Conservation (phyloP, 1,140 invertebrate genomes). For the Panonychus citri region DNA sequence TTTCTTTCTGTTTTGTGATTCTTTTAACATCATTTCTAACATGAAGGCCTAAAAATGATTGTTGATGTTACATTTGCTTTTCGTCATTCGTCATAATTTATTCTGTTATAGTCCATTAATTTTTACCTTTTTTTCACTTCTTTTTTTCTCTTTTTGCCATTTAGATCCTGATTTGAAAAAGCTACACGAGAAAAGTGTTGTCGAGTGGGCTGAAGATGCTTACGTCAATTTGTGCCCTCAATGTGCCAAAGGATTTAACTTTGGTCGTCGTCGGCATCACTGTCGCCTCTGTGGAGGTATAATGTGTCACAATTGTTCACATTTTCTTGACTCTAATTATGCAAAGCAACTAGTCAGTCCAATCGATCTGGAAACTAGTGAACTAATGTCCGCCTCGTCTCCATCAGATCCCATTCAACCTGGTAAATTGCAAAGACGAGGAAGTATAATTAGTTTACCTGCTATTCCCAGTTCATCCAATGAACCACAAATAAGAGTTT, state of each 20-base stretch:
- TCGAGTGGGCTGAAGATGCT: constrained; percentile 75
- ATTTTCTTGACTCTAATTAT: constrained; percentile 53
- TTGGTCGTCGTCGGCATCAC: constrained; percentile 76
- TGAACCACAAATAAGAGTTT: constrained; percentile 39
- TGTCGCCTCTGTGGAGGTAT: constrained; percentile 85
- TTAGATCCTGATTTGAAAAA: constrained; percentile 2
- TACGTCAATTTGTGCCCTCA: constrained; percentile 69
- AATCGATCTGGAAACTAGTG: constrained; percentile 1
- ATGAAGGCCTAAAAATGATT: not conserved
- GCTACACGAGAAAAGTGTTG: constrained; percentile 45
- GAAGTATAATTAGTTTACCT: constrained; percentile 21
- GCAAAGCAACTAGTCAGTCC: constrained; percentile 42
- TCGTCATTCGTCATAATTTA: no score
- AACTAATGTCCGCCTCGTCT: not conserved
- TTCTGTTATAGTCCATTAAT: no score
- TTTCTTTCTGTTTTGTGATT: not conserved
- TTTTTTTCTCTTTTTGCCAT: not conserved
- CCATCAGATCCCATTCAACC: not conserved
- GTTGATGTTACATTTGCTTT: no score
- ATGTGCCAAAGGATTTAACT: constrained; percentile 64
- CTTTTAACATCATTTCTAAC: not conserved
- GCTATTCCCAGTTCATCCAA: constrained; percentile 25
- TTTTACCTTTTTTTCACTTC: not conserved
- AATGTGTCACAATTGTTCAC: constrained; percentile 78
- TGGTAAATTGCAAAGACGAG: constrained; percentile 11